Conservation (phyloP, 2,797 vertebrate genomes). For the Apogon hyalosoma region DNA sequence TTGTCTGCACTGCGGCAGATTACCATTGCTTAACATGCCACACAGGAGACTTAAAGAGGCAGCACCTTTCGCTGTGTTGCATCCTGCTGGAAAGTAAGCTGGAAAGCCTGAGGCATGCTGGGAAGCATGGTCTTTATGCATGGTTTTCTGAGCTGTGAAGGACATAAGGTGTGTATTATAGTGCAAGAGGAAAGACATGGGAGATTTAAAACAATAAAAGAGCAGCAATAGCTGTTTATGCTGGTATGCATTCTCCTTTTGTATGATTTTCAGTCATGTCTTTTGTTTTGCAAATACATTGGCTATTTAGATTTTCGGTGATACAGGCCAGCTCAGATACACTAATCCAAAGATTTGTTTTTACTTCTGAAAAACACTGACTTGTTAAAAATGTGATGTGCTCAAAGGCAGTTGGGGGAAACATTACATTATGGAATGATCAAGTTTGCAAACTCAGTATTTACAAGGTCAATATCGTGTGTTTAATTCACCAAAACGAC, state of each 20-base stretch:
- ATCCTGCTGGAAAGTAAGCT: constrained; percentile 77
- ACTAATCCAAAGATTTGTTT: neutral
- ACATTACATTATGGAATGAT: constrained; percentile 48
- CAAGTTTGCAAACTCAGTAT: constrained; percentile 47
- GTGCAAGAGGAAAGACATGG: constrained; percentile 35
- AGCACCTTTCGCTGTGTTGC: constrained; percentile 74
- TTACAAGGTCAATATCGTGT: constrained; percentile 54
- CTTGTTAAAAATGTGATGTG: constrained; percentile 31
- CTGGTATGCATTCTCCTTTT: neutral
- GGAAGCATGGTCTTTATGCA: constrained; percentile 60
- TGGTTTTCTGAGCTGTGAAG: constrained; percentile 64
- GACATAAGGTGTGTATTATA: constrained; percentile 37
- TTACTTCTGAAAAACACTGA: constrained; percentile 11
- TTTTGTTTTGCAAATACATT: neutral
- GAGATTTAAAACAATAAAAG: constrained; percentile 35
- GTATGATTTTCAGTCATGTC: neutral
- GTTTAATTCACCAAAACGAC: constrained; percentile 41
- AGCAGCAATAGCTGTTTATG: neutral
- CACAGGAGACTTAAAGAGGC: constrained; percentile 83
- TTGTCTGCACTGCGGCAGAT: constrained; percentile 86
- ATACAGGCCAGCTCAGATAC: constrained; percentile 15
- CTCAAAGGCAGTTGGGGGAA: constrained; percentile 31
- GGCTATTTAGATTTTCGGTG: neutral
- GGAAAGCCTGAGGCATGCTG: constrained; percentile 71
- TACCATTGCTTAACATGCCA: constrained; percentile 85